Evolutionary conservation across 2,888 invertebrate species (phyloP).

Genomic region (Ceriagrion tenellum): DNA sequence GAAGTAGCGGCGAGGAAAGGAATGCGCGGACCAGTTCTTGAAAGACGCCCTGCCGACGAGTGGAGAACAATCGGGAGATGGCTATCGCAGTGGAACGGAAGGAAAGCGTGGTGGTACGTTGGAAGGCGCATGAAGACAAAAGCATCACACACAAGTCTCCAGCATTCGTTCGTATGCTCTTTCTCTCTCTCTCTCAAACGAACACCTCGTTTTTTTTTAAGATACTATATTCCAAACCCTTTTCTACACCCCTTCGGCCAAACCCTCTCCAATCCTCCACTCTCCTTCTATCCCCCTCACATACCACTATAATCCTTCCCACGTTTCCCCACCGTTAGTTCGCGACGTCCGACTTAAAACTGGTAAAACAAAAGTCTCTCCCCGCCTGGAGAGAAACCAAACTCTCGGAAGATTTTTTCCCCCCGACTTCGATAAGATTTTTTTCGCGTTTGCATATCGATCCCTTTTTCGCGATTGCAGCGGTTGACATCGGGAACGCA

Average conservation of each 20-base stretch:
- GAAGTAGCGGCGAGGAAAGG: neutral
- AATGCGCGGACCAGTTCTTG: conserved; percentile 45
- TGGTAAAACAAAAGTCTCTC: neutral
- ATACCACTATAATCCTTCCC: neutral
- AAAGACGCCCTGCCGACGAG: conserved; percentile 54
- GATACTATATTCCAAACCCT: neutral
- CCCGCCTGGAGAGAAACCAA: neutral
- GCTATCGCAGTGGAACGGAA: conserved; percentile 26
- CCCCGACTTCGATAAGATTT: neutral
- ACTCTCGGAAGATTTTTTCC: neutral
- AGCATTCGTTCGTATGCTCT: no score
- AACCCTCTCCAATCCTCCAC: neutral
- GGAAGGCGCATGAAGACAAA: conserved; percentile 28
- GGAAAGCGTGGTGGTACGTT: neutral
- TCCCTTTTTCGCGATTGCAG: conserved; percentile 2
- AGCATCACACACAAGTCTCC: conserved; percentile 50
- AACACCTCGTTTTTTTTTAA: neutral
- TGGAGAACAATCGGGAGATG: conserved; percentile 49
- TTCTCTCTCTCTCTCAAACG: neutral
- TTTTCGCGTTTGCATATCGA: neutral
- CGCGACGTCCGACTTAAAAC: neutral
- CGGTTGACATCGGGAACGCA: neutral
- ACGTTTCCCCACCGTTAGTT: neutral
- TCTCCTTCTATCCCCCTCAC: neutral
- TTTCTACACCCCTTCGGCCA: no score